Base-by-base conservation (phyloP, 1,140 invertebrate genomes). In the Drosophila littoralis region DNA sequence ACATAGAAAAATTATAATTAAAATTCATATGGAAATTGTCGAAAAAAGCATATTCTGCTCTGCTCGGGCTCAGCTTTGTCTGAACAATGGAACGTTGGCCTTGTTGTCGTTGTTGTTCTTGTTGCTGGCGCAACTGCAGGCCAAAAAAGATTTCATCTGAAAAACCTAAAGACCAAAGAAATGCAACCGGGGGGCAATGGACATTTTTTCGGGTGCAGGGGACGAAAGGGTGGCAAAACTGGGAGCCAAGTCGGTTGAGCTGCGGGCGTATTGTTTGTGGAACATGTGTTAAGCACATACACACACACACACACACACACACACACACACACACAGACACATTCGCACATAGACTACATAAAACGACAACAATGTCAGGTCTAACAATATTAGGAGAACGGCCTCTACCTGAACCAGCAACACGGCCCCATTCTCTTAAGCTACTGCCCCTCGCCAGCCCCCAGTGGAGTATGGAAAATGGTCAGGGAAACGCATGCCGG, bases 1-100 rank as follows among this genome's bases (percentile, higher is more conserved):
- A 86, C 83, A 88, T 88, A 89, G 83, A 88, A 88, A 88, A 89
- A 88, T 88, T 88, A 88, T 88, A 88, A 88, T 88, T 88, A 88
- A 88, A 88, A 88, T 80, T 88, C 84, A 88, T 88, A 88, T 89
- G 83, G 66, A 88, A 88, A 88, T 88, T 88, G 83, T 84, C 80
- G 84, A 83, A 88, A 83, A 81, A 88, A 88, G 66, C 73, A 77
- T 48, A 79, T 61, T 66, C 45, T 50, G 45, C 38, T 42, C 61
- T 63, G 70, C 59, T 54, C 80, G 59, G 33, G 66, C 57, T 63
- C 32, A 42, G 52, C 28, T 28, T 63, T 69, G 71, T 69, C 71
- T 81, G 72, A 88, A 86, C 83, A 86, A 86, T 86, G 79, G 79
- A 45, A 43, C 52, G 50, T 46, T 66, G 63, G 67, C 58, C 54